Percentiles rank a stretch among this genome's conserved stretches.
Evolutionary conservation across 2,797 vertebrate species (phyloP).

Genomic region (Lophotriccus pileatus): DNA sequence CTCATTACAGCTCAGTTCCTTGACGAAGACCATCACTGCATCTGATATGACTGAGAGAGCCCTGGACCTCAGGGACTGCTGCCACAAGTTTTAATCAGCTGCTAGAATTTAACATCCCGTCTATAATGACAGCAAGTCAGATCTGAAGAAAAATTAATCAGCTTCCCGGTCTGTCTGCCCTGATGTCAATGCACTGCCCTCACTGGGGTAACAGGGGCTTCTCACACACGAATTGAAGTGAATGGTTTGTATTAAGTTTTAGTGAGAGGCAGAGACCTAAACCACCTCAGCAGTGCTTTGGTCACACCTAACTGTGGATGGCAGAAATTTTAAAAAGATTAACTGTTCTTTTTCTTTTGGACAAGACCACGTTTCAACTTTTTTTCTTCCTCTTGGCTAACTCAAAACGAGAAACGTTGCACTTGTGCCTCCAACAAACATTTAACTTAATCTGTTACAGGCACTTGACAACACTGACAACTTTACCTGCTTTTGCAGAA

Average conservation of each 20-base stretch:
- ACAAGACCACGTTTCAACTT: background rate
- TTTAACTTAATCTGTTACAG: background rate
- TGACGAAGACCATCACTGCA: rapidly evolving
- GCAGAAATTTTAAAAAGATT: background rate
- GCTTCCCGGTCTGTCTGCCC: background rate
- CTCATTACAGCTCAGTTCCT: background rate
- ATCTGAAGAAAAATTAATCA: background rate
- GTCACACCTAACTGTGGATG: background rate
- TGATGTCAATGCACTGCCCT: background rate
- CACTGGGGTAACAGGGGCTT: background rate
- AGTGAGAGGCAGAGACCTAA: background rate
- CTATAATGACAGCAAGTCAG: background rate
- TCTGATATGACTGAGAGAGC: background rate
- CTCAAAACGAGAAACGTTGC: background rate
- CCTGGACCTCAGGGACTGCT: rapidly evolving
- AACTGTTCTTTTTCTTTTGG: background rate
- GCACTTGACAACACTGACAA: background rate
- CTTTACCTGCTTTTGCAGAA: background rate
- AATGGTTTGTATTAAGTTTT: background rate
- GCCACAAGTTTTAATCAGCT: background rate
- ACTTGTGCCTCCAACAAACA: background rate
- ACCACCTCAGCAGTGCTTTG: background rate
- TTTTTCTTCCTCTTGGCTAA: background rate
- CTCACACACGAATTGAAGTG: background rate
- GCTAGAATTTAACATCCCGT: background rate